Percentiles rank a stretch among this genome's conserved stretches.
These are phyloP conservation scores for Scaptomyza cyrtandrae DNA, from an alignment of 2,888 invertebrate species.

Conservation along the genomic window DNA sequence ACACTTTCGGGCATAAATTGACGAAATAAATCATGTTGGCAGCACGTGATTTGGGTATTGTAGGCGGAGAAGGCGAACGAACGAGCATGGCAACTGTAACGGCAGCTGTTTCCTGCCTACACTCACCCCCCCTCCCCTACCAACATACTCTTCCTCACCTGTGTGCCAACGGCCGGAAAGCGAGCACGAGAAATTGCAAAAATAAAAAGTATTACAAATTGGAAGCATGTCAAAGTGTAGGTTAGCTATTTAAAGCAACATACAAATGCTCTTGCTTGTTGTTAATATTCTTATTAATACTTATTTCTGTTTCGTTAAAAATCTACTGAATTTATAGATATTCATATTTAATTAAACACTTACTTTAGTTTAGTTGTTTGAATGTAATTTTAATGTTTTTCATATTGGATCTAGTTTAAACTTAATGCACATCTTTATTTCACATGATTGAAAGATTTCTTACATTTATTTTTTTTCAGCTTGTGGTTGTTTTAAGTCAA, in stretches of 20 bases:
- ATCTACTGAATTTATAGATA: too few relatives aligned
- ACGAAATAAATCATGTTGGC: conserved; percentile 79
- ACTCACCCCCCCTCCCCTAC: background rate
- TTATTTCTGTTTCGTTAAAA: too few relatives aligned
- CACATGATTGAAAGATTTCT: too few relatives aligned
- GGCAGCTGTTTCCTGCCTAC: conserved; percentile 20
- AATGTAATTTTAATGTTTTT: too few relatives aligned
- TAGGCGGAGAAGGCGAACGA: background rate
- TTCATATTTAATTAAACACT: too few relatives aligned
- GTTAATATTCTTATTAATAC: too few relatives aligned
- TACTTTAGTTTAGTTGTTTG: too few relatives aligned
- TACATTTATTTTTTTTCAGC: too few relatives aligned
- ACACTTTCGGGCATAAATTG: conserved; percentile 68
- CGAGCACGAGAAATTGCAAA: conserved; percentile 27
- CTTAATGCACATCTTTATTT: too few relatives aligned
- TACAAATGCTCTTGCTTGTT: background rate
- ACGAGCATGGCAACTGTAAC: conserved; percentile 2
- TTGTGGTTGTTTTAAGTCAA: too few relatives aligned
- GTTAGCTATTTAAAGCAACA: background rate
- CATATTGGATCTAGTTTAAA: too few relatives aligned
- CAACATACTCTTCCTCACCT: background rate
- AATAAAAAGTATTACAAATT: conserved; percentile 1
- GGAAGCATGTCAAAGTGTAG: background rate
- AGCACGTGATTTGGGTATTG: conserved; percentile 68
- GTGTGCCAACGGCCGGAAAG: conserved; percentile 21